Percentiles rank a stretch among this genome's conserved stretches.
These are phyloP conservation scores for Eustalomyia histrio DNA, from an alignment of 2,888 invertebrate species.

Conservation along the genomic window DNA sequence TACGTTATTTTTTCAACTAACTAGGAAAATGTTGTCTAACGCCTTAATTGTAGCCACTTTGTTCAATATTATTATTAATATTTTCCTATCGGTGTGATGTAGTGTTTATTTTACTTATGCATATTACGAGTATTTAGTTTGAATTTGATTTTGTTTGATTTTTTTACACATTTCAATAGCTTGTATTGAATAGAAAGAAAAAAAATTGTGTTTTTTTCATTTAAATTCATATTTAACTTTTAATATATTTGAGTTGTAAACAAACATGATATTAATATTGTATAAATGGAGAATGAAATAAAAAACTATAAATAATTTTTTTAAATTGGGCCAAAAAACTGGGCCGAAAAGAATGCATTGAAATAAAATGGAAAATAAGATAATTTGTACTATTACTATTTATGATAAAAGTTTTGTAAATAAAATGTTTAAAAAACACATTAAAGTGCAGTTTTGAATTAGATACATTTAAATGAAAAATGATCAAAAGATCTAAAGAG, in stretches of 20 bases:
- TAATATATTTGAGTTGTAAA: constrained; percentile 31
- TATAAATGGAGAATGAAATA: not conserved
- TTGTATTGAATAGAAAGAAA: constrained; percentile 35
- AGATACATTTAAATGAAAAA: not conserved
- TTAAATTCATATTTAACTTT: constrained; percentile 25
- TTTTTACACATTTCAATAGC: constrained; percentile 40
- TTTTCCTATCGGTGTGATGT: not conserved
- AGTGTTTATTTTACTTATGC: not conserved
- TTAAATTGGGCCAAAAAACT: not conserved
- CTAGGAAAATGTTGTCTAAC: not conserved
- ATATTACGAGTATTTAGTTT: no score
- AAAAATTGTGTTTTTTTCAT: constrained; percentile 40
- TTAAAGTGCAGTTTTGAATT: not conserved
- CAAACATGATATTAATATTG: not conserved
- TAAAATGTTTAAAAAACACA: not conserved
- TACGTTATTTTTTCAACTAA: not conserved
- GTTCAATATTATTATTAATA: not conserved
- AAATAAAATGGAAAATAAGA: constrained; percentile 1
- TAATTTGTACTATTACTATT: not conserved
- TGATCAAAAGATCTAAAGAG: not conserved
- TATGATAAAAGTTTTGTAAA: not conserved
- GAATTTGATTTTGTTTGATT: not conserved
- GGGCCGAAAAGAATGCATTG: not conserved
- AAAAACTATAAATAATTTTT: constrained; percentile 5
- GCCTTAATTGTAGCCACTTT: no score